Evolutionary conservation across 2,797 vertebrate species (phyloP), one percentile per base, ranked within the genome.

Genomic region (Hafferia zeledoni): DNA sequence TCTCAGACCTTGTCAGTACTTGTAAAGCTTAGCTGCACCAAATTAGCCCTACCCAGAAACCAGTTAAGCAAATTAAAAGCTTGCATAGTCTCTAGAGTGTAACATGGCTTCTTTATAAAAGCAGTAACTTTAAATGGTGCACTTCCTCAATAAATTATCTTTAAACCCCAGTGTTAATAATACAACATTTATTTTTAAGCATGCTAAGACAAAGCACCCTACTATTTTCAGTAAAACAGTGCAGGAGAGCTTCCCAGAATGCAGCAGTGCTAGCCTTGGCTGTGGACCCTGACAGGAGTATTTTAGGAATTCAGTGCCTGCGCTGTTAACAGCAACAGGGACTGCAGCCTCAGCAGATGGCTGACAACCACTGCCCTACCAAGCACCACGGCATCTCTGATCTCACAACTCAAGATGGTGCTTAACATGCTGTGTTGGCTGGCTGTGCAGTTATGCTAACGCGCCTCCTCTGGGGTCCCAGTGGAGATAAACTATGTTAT

Each of bases 71-170:
- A 89, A 77, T 41, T 19, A 49, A 84, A 89, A 31, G n/a, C 23
- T 76, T 4, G 0, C 1, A 0, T 11, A 4, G 2, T 37, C 53
- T 71, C 76, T 28, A 65, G 23, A 69, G 16, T 5, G 20, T 4
- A 80, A 59, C 0, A 0, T 15, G 49, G 28, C 44, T 65, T 53
- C 70, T 72, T 94, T 46, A 14, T 16, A 72, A 87, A 39, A 69
- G 19, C n/a, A 67, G 23, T 41, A 80, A 46, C 16, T 53, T 77
- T 46, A 75, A 75, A 43, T 17, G 11, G 25, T 17, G 37, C 11
- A 19, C 22, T 75, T 70, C 6, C 31, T 74, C 69, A 67, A 47
- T 1, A 47, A 83, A 53, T 69, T 41, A n/a, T 18, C 43, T 78
- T 50, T 61, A 75, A 77, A 87, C 17, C 2, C 30, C 17, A 13